phyloP scores from a whole-genome alignment of 2,797 vertebrate genomes.

The Tenualosa thibaudeaui region DNA sequence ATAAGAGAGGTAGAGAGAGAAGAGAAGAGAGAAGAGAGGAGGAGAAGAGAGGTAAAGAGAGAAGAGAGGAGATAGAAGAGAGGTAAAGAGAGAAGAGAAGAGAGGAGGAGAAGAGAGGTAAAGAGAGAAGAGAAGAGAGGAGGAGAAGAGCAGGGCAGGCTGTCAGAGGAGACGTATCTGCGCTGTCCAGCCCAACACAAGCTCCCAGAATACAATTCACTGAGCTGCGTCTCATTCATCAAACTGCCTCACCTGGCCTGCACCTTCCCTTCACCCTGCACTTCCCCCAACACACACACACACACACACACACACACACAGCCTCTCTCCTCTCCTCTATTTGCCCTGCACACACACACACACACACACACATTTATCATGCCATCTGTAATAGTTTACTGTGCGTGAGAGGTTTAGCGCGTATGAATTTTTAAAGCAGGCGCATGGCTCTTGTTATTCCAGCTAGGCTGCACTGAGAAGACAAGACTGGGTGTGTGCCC shows the following conservation, averaged over 20 bases:
- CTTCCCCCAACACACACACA: background rate
- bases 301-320: slow-evolving; percentile 6
- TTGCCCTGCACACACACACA: background rate
- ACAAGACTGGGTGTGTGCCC: background rate
- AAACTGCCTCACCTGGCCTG: slow-evolving; percentile 20
- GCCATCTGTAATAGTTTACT: slow-evolving; percentile 9
- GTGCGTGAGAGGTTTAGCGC: background rate
- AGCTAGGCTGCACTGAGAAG: background rate
- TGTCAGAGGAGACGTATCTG: slow-evolving; percentile 12
- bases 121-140: background rate
- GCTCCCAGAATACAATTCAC: slow-evolving; percentile 25
- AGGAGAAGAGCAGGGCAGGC: background rate
- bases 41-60: background rate
- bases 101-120: background rate
- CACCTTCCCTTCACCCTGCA: background rate
- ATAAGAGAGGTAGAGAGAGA: background rate
- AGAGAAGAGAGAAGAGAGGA: background rate
- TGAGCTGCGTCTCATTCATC: slow-evolving; percentile 19
- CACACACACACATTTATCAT: slow-evolving; percentile 2
- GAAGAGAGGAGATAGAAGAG: background rate
- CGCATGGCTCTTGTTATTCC: background rate
- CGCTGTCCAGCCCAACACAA: slow-evolving; percentile 14
- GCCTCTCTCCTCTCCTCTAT: background rate
- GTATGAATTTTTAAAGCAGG: background rate
- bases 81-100: background rate